Percentiles rank a stretch among this genome's conserved stretches.
phyloP scores from a whole-genome alignment of 2,113 vertebrate genomes.

The Eclectus roratus region DNA sequence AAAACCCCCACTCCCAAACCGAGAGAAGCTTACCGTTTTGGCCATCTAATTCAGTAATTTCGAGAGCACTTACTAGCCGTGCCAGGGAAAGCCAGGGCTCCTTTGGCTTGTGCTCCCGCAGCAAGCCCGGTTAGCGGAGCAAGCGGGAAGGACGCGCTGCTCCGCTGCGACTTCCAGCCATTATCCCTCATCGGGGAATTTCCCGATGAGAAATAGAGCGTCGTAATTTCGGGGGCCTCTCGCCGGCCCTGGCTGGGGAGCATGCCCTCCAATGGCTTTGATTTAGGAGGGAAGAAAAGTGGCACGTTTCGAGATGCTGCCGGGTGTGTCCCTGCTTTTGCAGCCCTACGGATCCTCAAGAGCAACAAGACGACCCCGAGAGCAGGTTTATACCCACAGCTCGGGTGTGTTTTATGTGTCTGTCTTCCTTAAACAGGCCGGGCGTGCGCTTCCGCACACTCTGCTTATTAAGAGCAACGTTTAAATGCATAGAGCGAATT shows the following conservation, averaged over 20 bases:
- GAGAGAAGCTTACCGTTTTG: slow-evolving; percentile 17
- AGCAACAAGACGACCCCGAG: not conserved
- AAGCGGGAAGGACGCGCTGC: not conserved
- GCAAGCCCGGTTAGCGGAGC: not conserved
- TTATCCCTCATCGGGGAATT: not conserved
- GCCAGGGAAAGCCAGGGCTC: not conserved
- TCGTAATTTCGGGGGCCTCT: not conserved
- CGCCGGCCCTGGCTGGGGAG: not conserved
- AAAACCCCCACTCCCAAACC: not conserved
- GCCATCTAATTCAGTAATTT: slow-evolving; percentile 9
- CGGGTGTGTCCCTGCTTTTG: not conserved
- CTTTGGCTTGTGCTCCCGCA: not conserved
- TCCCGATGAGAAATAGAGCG: not conserved
- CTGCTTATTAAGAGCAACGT: slow-evolving; percentile 56
- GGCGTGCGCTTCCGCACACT: slow-evolving; percentile 52
- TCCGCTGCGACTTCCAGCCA: not conserved
- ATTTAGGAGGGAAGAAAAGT: not conserved
- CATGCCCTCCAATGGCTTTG: not conserved
- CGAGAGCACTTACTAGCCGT: not conserved
- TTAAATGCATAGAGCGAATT: slow-evolving; percentile 57
- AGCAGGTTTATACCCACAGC: slow-evolving; percentile 41
- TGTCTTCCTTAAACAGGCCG: slow-evolving; percentile 50
- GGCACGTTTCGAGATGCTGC: not conserved
- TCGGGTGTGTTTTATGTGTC: slow-evolving; percentile 33
- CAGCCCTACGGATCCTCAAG: not conserved